A percentile compares a stretch with the other conserved stretches of the same genome.
Conservation (phyloP, 2,888 invertebrate species). For the Thymelicus lineola region DNA sequence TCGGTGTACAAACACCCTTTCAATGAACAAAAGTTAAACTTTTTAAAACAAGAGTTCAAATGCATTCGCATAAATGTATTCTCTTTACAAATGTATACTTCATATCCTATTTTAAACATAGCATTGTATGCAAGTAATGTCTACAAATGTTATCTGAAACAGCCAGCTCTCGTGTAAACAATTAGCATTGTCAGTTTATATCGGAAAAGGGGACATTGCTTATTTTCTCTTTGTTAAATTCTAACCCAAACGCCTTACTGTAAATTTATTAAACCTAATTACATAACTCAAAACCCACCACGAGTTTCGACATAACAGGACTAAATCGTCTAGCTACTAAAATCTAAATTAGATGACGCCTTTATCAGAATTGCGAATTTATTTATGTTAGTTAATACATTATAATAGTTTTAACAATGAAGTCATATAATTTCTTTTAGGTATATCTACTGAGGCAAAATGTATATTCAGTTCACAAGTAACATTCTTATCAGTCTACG, state of each 20-base stretch:
- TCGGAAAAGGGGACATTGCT: not conserved
- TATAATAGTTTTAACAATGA: conserved; percentile 7
- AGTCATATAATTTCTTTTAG: conserved; percentile 16
- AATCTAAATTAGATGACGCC: conserved; percentile 6
- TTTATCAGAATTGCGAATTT: not conserved
- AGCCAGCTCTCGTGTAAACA: not conserved
- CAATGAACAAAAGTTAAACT: not conserved
- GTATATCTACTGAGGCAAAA: conserved; percentile 30
- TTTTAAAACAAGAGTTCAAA: too few species aligned
- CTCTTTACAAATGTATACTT: not conserved
- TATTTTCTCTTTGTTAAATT: not conserved
- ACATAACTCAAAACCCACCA: not conserved
- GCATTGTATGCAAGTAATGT: not conserved
- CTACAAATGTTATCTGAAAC: not conserved
- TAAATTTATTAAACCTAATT: conserved; percentile 10
- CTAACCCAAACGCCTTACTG: not conserved
- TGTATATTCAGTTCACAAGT: conserved; percentile 27
- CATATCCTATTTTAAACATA: not conserved
- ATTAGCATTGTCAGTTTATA: conserved; percentile 2
- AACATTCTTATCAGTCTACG: conserved; percentile 34
- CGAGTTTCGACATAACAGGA: conserved; percentile 1
- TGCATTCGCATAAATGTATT: not conserved
- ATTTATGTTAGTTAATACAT: conserved; percentile 3
- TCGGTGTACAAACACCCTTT: conserved; percentile 1
- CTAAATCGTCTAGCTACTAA: conserved; percentile 10